Base-by-base conservation (phyloP, 2,888 invertebrate species). In the Brachynemurus nebulosus region DNA sequence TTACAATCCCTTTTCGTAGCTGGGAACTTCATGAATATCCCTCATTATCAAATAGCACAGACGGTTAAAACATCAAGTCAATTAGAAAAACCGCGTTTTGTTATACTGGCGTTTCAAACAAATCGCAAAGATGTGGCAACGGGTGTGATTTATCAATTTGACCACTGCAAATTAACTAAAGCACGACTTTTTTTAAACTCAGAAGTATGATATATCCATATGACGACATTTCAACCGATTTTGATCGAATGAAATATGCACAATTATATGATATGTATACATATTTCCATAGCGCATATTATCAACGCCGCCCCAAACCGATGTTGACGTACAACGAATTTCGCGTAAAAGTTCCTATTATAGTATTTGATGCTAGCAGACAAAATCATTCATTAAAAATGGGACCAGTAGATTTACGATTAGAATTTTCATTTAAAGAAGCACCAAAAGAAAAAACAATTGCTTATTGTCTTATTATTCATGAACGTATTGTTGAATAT, bases 211-310 rank as follows among this genome's bases (percentile, higher is more conserved):
- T n/a, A n/a, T 30, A 30, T 30, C 30, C 30, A 30, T 12, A 30
- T 14, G 30, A 30, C 14, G n/a, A 30, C n/a, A n/a, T 30, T 12
- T 12, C n/a, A 12, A 12, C 14, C 14, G 30, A 30, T 30, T 30
- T 30, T 30, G 30, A n/a, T 12, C n/a, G 14, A 14, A 14, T n/a
- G 14, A n/a, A 30, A 12, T 30, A 30, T 30, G 30, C 30, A 30
- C 30, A 30, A 30, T 30, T 30, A 14, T 30, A 30, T 30, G 14
- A 30, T 30, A 30, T 30, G 30, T 30, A 12, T 14, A 30, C 30
- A n/a, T n/a, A 30, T 30, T 30, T 30, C 14, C 30, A 30, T 12
- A 30, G n/a, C 30, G 30, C 30, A n/a, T 30, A 30, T 30, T 30
- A 30, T 30, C n/a, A 30, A 12, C n/a, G n/a, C n/a, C n/a, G n/a